phyloP scores from a whole-genome alignment of 2,113 vertebrate species.

The Oreochromis tanganicae region DNA sequence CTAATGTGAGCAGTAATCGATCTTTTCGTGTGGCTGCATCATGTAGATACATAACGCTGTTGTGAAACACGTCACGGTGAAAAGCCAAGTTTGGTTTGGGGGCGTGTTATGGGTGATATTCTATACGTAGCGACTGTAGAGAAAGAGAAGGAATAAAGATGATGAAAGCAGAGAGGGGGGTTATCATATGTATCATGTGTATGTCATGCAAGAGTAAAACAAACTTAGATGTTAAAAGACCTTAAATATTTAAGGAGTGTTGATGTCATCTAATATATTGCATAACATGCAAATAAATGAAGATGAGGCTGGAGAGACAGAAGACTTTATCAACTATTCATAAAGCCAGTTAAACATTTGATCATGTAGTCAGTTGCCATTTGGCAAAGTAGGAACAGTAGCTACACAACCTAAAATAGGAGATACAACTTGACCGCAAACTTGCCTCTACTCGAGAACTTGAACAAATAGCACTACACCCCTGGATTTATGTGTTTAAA shows the following conservation, averaged over 20 bases:
- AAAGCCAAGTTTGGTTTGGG: not conserved
- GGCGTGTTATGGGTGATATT: not conserved
- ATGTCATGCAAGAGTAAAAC: not conserved
- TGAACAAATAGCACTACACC: not conserved
- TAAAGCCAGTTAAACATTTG: not conserved
- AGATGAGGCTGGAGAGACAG: not conserved
- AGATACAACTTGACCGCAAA: not conserved
- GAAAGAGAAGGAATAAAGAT: not conserved
- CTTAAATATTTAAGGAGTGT: not conserved
- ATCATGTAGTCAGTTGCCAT: not conserved
- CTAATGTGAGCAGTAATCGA: slow-evolving; percentile 18
- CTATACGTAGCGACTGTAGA: not conserved
- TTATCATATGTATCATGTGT: not conserved
- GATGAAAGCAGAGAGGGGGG: not conserved
- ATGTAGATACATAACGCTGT: not conserved
- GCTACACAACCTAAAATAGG: not conserved
- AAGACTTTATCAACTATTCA: not conserved
- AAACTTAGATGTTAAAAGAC: not conserved
- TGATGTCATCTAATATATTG: not conserved
- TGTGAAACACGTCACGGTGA: not conserved
- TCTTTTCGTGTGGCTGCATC: not conserved
- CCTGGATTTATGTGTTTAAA: not conserved
- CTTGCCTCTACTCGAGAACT: not conserved
- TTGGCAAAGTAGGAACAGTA: not conserved
- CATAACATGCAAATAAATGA: not conserved